Base-by-base conservation (phyloP, 2,113 vertebrate genomes). In the Heteronetta atricapilla region DNA sequence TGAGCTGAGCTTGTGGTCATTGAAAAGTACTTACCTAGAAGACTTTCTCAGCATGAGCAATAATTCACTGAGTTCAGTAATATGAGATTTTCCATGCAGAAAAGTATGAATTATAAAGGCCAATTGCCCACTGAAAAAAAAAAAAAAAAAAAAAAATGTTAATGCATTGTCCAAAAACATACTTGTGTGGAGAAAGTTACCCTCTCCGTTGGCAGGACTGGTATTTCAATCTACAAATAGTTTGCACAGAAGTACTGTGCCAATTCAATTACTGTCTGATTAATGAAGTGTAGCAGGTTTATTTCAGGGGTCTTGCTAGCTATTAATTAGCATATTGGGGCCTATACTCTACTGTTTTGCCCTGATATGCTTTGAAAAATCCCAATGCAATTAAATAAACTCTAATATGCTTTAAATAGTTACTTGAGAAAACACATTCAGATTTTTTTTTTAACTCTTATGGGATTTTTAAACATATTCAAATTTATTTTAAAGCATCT, bases 221-320 rank as follows among this genome's bases (percentile, higher is more conserved):
- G 64, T 93, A 95, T 97, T 96, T 97, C 95, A 97, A 96, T 98
- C 97, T 97, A 97, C 97, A 97, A 96, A 95, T 95, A 98, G 97
- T 98, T 98, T 97, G 95, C 95, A 97, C 89, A 95, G 97, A 97
- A 98, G 91, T 97, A 86, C 95, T 94, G 98, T 98, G 98, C 98
- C 98, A 98, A 98, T 98, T 98, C 98, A 98, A 98, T 98, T 98
- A 98, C 97, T 91, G 97, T 93, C 97, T 98, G 98, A 98, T 98
- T 98, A 98, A 98, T 98, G 98, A 98, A 98, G 97, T 98, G 97
- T 98, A 97, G 95, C 97, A 96, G 96, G 97, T 97, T 98, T 98
- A 97, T 98, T 98, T 98, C 97, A 97, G 97, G 97, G 98, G 98
- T 98, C 98, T 98, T 98, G 97, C 97, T 98, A 97, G 96, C 95